phyloP scores from a whole-genome alignment of 2,888 invertebrate genomes.

The Caenorhabditis doughertyi region DNA sequence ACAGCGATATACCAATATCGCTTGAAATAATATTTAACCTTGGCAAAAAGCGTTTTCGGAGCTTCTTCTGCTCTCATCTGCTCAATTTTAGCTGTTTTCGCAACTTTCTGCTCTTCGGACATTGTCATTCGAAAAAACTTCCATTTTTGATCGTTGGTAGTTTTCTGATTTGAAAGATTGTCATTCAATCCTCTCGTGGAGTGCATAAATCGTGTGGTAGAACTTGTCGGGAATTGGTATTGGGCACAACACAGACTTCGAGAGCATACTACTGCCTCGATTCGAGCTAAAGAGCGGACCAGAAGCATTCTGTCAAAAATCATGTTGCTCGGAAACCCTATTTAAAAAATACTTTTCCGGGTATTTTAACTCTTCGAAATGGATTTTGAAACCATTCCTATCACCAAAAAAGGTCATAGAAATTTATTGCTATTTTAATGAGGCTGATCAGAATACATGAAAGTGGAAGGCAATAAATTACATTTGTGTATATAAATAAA shows the following conservation, averaged over 20 bases:
- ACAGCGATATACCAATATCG: slow-evolving; percentile 95
- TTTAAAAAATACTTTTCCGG: slow-evolving; percentile 24
- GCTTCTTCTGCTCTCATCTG: slow-evolving; percentile 74
- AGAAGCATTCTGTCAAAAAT: slow-evolving; percentile 44
- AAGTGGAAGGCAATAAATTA: slow-evolving; percentile 45
- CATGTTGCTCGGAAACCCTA: too few relatives aligned
- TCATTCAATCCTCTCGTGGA: not conserved
- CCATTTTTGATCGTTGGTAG: slow-evolving; percentile 25
- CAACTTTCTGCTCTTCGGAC: slow-evolving; percentile 76
- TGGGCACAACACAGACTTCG: not conserved
- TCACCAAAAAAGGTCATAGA: slow-evolving; percentile 9
- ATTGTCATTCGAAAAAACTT: slow-evolving; percentile 75
- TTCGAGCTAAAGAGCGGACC: slow-evolving; percentile 17
- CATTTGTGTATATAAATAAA: slow-evolving; percentile 37
- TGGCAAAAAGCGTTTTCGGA: slow-evolving; percentile 76
- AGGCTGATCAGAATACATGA: slow-evolving; percentile 24
- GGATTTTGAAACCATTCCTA: not conserved
- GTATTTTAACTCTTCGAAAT: slow-evolving; percentile 24
- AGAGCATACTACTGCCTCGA: not conserved
- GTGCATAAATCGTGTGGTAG: not conserved
- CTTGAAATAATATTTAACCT: slow-evolving; percentile 81
- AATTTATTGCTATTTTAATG: slow-evolving; percentile 30
- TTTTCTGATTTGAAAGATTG: slow-evolving; percentile 7
- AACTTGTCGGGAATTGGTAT: not conserved
- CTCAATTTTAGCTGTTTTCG: slow-evolving; percentile 72